Conservation (phyloP, 2,797 vertebrate genomes). For the Sparus aurata region DNA sequence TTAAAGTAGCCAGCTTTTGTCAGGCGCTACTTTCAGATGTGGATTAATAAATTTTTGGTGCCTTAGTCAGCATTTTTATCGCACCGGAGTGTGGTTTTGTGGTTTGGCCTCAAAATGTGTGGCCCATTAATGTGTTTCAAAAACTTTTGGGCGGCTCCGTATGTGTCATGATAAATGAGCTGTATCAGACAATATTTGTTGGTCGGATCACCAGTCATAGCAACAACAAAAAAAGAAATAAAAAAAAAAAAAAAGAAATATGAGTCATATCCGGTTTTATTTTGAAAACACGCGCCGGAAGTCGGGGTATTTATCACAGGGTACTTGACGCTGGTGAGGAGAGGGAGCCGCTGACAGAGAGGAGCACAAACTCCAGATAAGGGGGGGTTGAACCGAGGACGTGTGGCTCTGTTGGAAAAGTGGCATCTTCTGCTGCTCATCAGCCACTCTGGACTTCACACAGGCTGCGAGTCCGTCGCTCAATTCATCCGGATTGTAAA, state of each 20-base stretch:
- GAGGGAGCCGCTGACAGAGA: conserved; percentile 67
- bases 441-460: conserved; percentile 62
- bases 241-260: accelerated
- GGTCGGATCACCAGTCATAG: background rate
- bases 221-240: background rate
- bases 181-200: background rate
- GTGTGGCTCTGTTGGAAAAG: conserved; percentile 88
- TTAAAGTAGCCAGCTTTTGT: background rate
- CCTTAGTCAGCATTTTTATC: background rate
- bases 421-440: conserved; percentile 76
- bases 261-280: conserved; percentile 58
- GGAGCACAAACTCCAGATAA: conserved; percentile 63
- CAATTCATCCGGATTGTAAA: conserved; percentile 53
- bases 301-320: background rate
- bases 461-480: conserved; percentile 29
- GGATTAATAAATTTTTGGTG: background rate
- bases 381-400: conserved; percentile 88
- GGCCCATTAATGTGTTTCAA: background rate
- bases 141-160: background rate
- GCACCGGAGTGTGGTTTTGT: background rate
- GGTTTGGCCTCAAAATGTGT: background rate
- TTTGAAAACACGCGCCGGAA: conserved; percentile 66
- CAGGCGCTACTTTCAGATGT: background rate
- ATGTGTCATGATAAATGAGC: background rate
- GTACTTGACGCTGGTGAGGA: conserved; percentile 63